Evolutionary conservation across 2,888 invertebrate genomes (phyloP).

Genomic region (Zelleria hepariella): DNA sequence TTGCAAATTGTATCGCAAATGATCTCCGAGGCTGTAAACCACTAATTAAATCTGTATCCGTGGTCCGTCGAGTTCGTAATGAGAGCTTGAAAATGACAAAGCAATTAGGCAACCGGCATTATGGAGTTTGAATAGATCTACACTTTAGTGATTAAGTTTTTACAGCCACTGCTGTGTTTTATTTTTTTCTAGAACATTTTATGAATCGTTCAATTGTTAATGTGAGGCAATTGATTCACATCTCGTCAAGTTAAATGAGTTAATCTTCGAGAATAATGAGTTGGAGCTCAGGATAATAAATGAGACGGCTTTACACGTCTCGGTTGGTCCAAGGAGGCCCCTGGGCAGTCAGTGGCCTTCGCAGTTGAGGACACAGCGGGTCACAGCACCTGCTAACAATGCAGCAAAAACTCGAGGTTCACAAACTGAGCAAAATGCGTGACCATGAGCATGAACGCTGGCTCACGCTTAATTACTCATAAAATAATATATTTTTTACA

Average conservation of each 20-base stretch:
- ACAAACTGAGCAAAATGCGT: background rate
- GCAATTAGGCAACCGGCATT: background rate
- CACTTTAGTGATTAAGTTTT: background rate
- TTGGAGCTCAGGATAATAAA: conserved; percentile 13
- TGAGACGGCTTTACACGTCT: conserved; percentile 2
- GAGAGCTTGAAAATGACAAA: background rate
- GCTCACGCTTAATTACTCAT: background rate
- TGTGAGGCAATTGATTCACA: background rate
- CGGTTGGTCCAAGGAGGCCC: background rate
- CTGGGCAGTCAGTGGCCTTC: background rate
- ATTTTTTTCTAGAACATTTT: background rate
- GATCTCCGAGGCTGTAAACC: background rate
- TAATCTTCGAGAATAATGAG: background rate
- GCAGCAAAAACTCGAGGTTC: background rate
- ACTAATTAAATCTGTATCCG: background rate
- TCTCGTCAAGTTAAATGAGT: background rate
- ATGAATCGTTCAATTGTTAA: background rate
- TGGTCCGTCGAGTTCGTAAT: background rate
- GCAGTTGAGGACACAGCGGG: background rate
- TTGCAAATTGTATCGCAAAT: background rate
- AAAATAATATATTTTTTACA: too few relatives aligned
- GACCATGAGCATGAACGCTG: background rate
- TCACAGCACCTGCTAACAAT: conserved; percentile 1
- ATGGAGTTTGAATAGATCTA: background rate
- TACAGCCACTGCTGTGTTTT: background rate